Evolutionary conservation across 1,140 invertebrate species (phyloP).

Genomic region (Brachionus angularis): DNA sequence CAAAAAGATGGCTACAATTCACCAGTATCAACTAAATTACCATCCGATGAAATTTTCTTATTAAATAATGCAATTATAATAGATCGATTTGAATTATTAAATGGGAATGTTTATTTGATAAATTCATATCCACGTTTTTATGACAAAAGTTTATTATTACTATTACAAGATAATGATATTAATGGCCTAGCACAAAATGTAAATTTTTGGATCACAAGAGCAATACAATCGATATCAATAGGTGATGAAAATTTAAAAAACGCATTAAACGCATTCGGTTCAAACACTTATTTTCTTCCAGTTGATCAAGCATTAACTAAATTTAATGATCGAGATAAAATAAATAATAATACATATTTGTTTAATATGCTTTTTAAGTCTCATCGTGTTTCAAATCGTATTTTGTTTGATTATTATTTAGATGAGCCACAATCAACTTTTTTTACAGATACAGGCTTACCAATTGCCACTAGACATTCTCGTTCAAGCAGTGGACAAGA

Average conservation of each 20-base stretch:
- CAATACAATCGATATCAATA: conserved; percentile 3
- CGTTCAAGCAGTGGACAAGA: not conserved
- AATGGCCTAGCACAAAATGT: not conserved
- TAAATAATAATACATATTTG: conserved; percentile 28
- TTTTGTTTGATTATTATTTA: conserved; percentile 38
- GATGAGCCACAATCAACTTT: not conserved
- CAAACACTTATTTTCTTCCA: conserved; percentile 39
- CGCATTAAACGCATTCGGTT: conserved; percentile 11
- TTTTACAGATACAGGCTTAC: conserved; percentile 15
- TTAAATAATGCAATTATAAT: conserved; percentile 27
- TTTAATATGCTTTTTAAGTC: conserved; percentile 22
- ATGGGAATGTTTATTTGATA: conserved; percentile 30
- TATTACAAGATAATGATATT: conserved; percentile 30
- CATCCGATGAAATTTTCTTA: conserved; percentile 14
- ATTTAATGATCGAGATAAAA: conserved; percentile 13
- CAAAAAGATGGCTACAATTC: not conserved
- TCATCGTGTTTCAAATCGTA: conserved; percentile 19
- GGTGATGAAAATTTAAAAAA: conserved; percentile 41
- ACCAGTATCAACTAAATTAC: conserved; percentile 2
- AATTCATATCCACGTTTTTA: conserved; percentile 33
- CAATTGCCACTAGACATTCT: conserved; percentile 4
- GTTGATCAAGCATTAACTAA: not conserved
- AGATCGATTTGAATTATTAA: conserved; percentile 24
- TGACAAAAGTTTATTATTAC: conserved; percentile 33
- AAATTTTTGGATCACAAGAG: conserved; percentile 28